Evolutionary conservation across 2,888 invertebrate genomes (phyloP), one percentile per base, ranked within the genome.

Genomic region (Polymixis lichenea): DNA sequence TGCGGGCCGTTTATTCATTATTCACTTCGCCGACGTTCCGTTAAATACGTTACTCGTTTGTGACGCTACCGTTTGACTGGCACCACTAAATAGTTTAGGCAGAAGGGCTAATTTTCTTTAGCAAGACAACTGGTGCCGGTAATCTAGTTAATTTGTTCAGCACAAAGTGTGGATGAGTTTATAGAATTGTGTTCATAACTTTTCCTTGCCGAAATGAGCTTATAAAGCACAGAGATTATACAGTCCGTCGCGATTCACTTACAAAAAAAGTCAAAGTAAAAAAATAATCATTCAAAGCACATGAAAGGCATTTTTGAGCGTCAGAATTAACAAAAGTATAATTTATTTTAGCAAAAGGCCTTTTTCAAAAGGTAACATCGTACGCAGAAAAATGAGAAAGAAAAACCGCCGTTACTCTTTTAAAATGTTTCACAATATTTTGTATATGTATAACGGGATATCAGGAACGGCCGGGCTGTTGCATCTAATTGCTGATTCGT

Each of bases 11-110:
- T 85, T 81, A 87, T 87, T 87, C 84, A 87, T 87, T 87, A 87
- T 86, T 87, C 87, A 87, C 82, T 86, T 78, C 77, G 87, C 75
- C 77, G 84, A 87, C 86, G 86, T 86, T 73, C 81, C 78, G 84
- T 84, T 87, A 83, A 87, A 84, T 77, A 69, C 72, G 80, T 87
- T 84, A 85, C 82, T 85, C 77, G 86, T 80, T 82, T 83, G 78
- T 66, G 74, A 77, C 62, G 65, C 80, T 74, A 69, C 75, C 74
- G 64, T 82, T 75, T 79, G 77, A 55, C 71, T 79, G 49, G 68
- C 64, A 72, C 51, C 69, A 72, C 72, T 69, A 60, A 76, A 62
- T 62, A 75, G 25, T 25, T 69, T 75, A 51, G 53, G 7, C 43
- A 72, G 69, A 78, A 83, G 75, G 53, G 56, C 65, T 69, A 60